Base-by-base conservation (phyloP, 2,113 vertebrate species). In the Tympanuchus pallidicinctus region DNA sequence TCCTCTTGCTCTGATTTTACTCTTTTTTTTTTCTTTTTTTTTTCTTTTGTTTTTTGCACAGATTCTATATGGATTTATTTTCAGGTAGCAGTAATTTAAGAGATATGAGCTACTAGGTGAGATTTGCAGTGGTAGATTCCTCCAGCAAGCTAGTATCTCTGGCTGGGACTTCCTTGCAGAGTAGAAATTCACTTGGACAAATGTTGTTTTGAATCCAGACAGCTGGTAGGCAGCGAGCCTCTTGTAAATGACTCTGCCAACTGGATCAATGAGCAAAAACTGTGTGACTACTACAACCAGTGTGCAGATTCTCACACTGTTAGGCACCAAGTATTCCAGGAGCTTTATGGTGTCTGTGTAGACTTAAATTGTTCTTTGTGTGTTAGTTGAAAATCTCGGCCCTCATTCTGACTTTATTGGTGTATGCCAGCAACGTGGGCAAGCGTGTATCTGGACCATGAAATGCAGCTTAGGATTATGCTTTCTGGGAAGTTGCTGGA, bases 291-390 rank as follows among this genome's bases (percentile, higher is more conserved):
- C n/a, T 81, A 56, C 73, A 77, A 20, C 34, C 36, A 11, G 13
- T 0, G 20, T 36, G 24, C 13, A 73, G 25, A 48, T 93, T 76
- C 32, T 84, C 14, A 5, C 32, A 10, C 6, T 38, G 20, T 60
- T 45, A 75, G 13, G 14, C 73, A 30, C 50, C 38, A 54, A 64
- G 34, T 74, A 13, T 40, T 60, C 34, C 4, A 38, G n/a, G 56
- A 70, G 16, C n/a, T 77, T 30, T 40, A 28, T 43, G 6, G 0
- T 60, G 0, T 71, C 71, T 18, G 40, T 74, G 42, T 47, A 38
- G 21, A 34, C 16, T 28, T 32, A 40, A 28, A 6, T 17, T 0
- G 0, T 3, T 82, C 14, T 69, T 76, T 47, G 11, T 38, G 28
- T 63, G 36, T 69, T 38, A 27, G 5, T 20, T 50, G 74, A 60